phyloP scores from a whole-genome alignment of 2,888 invertebrate genomes.

The Linnaemya vulpina region DNA sequence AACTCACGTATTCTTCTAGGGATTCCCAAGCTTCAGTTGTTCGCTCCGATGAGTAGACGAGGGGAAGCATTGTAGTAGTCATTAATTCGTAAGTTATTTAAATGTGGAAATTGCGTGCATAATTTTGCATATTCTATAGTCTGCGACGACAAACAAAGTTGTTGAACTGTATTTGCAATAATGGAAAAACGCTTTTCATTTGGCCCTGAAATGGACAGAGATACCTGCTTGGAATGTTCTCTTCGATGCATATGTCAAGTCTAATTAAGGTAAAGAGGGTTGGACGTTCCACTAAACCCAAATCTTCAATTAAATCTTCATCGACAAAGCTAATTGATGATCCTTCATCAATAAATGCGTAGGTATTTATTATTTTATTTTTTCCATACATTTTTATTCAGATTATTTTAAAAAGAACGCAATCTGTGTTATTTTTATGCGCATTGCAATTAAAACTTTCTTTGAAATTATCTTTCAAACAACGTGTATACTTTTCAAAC shows the following conservation, averaged over 20 bases:
- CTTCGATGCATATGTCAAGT: constrained; percentile 17
- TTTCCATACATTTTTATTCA: constrained; percentile 27
- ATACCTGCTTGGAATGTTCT: constrained; percentile 36
- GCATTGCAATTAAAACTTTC: too few relatives aligned
- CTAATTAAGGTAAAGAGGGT: constrained; percentile 20
- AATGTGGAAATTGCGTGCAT: too few relatives aligned
- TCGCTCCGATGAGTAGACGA: too few relatives aligned
- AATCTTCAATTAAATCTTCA: constrained; percentile 29
- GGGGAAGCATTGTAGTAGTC: too few relatives aligned
- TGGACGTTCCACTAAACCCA: constrained; percentile 18
- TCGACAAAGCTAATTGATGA: constrained; percentile 46
- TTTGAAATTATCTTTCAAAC: too few relatives aligned
- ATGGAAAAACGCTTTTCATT: constrained; percentile 24
- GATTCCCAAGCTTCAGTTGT: too few relatives aligned
- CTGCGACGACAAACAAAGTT: background rate
- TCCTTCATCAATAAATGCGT: constrained; percentile 55
- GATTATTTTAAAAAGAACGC: constrained; percentile 49
- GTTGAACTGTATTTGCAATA: constrained; percentile 13
- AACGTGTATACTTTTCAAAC: too few relatives aligned
- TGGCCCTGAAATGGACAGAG: constrained; percentile 42
- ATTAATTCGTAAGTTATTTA: too few relatives aligned
- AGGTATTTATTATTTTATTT: constrained; percentile 28
- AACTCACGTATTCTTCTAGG: too few relatives aligned
- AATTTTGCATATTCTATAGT: too few relatives aligned
- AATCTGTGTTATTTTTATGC: too few relatives aligned